Percentiles rank a stretch among this genome's conserved stretches.
phyloP scores from a whole-genome alignment of 2,888 invertebrate species.

The Herminia tarsipennalis region DNA sequence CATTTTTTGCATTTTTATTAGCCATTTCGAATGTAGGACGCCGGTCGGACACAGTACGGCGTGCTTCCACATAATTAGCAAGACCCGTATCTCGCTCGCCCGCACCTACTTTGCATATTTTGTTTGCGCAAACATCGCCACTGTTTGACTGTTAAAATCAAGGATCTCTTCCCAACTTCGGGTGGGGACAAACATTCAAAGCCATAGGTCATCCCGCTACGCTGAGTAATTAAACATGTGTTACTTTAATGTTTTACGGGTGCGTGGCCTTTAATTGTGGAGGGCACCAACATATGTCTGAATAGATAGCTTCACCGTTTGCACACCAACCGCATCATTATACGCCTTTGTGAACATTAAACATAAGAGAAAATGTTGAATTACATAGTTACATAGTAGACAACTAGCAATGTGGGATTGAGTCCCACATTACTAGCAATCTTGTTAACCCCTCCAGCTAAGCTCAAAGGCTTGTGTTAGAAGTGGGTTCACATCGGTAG shows the following conservation, averaged over 20 bases:
- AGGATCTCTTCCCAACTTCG: slow-evolving; percentile 70
- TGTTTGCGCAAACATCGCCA: slow-evolving; percentile 79
- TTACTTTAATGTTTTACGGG: slow-evolving; percentile 46
- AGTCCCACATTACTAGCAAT: too few relatives aligned
- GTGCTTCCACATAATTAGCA: slow-evolving; percentile 81
- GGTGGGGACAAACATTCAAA: slow-evolving; percentile 56
- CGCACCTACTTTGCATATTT: slow-evolving; percentile 83
- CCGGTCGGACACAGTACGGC: slow-evolving; percentile 65
- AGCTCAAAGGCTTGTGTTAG: too few relatives aligned
- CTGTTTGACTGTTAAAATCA: slow-evolving; percentile 82
- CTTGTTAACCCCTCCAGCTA: too few relatives aligned
- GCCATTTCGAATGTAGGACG: slow-evolving; percentile 72
- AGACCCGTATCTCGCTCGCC: slow-evolving; percentile 74
- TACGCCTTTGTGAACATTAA: slow-evolving; percentile 12
- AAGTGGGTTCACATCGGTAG: too few relatives aligned
- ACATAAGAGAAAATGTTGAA: slow-evolving; percentile 10
- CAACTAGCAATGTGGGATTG: too few relatives aligned
- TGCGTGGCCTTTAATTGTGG: slow-evolving; percentile 32
- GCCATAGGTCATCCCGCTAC: slow-evolving; percentile 58
- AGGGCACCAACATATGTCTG: slow-evolving; percentile 16
- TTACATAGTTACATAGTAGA: slow-evolving; percentile 8
- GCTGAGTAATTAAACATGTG: slow-evolving; percentile 53
- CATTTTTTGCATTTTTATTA: slow-evolving; percentile 81
- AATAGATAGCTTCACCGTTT: slow-evolving; percentile 23
- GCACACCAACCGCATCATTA: slow-evolving; percentile 12